Conservation (phyloP, 2,113 vertebrate species). For the Bostrychus sinensis region DNA sequence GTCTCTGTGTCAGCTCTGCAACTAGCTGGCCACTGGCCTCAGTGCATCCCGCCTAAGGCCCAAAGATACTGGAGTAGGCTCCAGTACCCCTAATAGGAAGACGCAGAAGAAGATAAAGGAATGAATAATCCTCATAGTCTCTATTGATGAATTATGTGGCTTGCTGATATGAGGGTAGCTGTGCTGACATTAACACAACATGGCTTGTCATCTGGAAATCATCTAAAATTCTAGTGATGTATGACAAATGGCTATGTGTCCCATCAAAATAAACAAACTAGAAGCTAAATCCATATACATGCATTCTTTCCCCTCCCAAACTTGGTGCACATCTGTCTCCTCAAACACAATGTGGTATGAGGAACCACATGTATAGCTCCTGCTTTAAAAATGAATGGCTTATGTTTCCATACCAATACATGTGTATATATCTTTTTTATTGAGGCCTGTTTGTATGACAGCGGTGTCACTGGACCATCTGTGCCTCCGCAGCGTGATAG, state of each 20-base stretch:
- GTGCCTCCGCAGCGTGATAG: constrained; percentile 77
- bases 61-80: too few relatives aligned
- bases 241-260: constrained; percentile 80
- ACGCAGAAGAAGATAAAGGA: too few relatives aligned
- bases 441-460: constrained; percentile 82
- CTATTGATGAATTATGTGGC: background rate
- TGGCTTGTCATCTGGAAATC: constrained; percentile 87
- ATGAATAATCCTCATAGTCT: too few relatives aligned
- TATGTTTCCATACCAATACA: constrained; percentile 77
- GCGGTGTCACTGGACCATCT: constrained; percentile 87
- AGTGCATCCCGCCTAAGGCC: too few relatives aligned
- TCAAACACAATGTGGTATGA: constrained; percentile 31
- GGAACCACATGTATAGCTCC: constrained; percentile 19
- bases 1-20: too few relatives aligned
- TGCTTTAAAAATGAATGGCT: constrained; percentile 64
- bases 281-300: constrained; percentile 64
- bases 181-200: constrained; percentile 85
- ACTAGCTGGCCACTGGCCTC: too few relatives aligned
- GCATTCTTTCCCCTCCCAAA: constrained; percentile 19
- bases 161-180: constrained; percentile 45
- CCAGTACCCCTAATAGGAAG: too few relatives aligned
- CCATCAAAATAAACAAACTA: constrained; percentile 69
- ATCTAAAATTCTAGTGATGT: constrained; percentile 85
- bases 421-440: constrained; percentile 77
- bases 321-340: constrained; percentile 63